Base-by-base conservation (phyloP, 2,888 invertebrate genomes). In the Dasypogon diadema region DNA sequence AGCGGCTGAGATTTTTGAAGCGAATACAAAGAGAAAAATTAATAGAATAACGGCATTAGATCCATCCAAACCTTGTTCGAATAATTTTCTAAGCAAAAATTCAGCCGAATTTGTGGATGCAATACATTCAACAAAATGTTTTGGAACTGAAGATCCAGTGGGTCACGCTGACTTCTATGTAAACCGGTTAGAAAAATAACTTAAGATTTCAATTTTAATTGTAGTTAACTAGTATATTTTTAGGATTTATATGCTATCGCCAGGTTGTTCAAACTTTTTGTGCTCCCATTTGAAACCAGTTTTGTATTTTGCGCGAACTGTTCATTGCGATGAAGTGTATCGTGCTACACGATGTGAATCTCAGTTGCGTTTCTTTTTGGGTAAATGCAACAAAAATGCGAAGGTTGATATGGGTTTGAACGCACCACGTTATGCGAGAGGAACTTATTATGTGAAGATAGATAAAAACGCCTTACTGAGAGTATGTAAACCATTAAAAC, bases 11-110 rank as follows among this genome's bases (percentile, higher is more conserved):
- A 30, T 72, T 21, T 80, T 76, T 48, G 51, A 70, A 21, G 8
- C 26, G 1, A 54, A 75, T 0, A 79, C 78, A 30, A 76, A 75
- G n/a, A 76, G 76, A 55, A 18, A 70, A 22, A 34, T 79, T 48
- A 55, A 55, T 12, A 54, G 78, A 24, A 79, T 79, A 24, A 79
- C 78, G 26, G 79, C 75, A 8, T 77, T 79, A 18, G 79, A 79
- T 75, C 79, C 79, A 3, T 77, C 79, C 0, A 73, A 79, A 51
- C 80, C 80, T 10, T 81, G 80, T 73, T 78, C 51, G 12, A 74
- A 54, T 1, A 70, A 30, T 56, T 75, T 77, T 42, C 26, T 79
- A 2, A 46, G 54, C 8, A 42, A 65, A n/a, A 65, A 63, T 6
- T 75, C 78, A 55, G 78, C 78, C 1, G 56, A 46, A 2, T 78